Evolutionary conservation across 2,797 vertebrate species (phyloP).

Genomic region (Phalanger gymnotis): DNA sequence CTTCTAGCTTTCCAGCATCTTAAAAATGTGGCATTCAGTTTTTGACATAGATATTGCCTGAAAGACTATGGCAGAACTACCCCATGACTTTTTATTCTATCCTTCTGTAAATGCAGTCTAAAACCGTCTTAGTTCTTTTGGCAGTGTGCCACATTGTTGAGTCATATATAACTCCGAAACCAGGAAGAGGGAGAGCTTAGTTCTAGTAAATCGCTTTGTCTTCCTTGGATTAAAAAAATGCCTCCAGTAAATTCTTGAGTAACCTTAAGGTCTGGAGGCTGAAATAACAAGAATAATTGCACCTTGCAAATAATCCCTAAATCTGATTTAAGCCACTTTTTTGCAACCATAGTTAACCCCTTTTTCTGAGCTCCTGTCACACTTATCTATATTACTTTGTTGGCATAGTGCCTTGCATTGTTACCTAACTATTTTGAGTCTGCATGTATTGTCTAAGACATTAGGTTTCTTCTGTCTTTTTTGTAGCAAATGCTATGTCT

Average conservation of each 20-base stretch:
- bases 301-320: neutral
- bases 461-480: neutral
- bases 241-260: neutral
- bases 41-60: neutral
- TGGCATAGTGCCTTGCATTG: neutral
- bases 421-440: neutral
- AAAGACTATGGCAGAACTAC: neutral
- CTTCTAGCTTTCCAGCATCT: neutral
- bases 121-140: neutral
- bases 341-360: neutral
- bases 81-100: neutral
- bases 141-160: neutral
- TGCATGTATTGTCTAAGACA: neutral
- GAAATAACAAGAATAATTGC: neutral
- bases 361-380: neutral
- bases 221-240: neutral
- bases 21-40: neutral
- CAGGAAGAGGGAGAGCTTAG: neutral
- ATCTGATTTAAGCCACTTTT: neutral
- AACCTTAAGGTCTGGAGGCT: neutral
- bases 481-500: neutral
- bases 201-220: neutral
- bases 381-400: neutral
- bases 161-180: neutral
- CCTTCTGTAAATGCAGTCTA: neutral